Evolutionary conservation across 2,888 invertebrate species (phyloP).

Genomic region (Sthenelais limicola): DNA sequence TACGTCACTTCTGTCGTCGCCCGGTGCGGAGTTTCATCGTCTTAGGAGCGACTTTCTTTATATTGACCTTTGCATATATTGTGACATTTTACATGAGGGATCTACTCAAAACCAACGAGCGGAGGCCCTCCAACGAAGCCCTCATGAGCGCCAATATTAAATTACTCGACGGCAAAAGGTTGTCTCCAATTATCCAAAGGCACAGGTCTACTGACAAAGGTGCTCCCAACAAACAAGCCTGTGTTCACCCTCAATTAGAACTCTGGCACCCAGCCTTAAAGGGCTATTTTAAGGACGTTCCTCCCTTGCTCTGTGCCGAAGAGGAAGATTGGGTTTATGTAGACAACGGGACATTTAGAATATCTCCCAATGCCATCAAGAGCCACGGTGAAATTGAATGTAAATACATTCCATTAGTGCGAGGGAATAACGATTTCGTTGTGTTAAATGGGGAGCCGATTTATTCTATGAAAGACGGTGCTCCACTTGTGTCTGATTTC

Average conservation of each 20-base stretch:
- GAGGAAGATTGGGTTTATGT: conserved; percentile 85
- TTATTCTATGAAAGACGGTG: conserved; percentile 37
- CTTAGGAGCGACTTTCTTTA: not conserved
- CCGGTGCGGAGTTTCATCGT: conserved; percentile 8
- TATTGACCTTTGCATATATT: not conserved
- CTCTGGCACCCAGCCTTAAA: conserved; percentile 82
- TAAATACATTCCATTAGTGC: conserved; percentile 73
- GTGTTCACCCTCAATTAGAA: conserved; percentile 79
- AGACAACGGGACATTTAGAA: conserved; percentile 77
- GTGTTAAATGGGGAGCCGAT: conserved; percentile 23
- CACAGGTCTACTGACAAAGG: not conserved
- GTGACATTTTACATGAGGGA: conserved; percentile 11
- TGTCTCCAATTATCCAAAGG: too few relatives aligned
- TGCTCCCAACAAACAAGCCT: conserved; percentile 71
- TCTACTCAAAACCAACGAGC: not conserved
- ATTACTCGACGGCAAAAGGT: too few relatives aligned
- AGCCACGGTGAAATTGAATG: conserved; percentile 74
- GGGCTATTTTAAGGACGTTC: conserved; percentile 79
- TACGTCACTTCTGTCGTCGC: conserved; percentile 23
- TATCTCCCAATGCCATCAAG: conserved; percentile 74
- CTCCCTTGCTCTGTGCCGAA: conserved; percentile 78
- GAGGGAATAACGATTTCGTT: conserved; percentile 41
- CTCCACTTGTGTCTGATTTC: conserved; percentile 44
- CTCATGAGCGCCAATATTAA: too few relatives aligned
- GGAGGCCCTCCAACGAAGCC: not conserved